Evolutionary conservation across 2,797 vertebrate species (phyloP).

Genomic region (Babyrousa celebensis): DNA sequence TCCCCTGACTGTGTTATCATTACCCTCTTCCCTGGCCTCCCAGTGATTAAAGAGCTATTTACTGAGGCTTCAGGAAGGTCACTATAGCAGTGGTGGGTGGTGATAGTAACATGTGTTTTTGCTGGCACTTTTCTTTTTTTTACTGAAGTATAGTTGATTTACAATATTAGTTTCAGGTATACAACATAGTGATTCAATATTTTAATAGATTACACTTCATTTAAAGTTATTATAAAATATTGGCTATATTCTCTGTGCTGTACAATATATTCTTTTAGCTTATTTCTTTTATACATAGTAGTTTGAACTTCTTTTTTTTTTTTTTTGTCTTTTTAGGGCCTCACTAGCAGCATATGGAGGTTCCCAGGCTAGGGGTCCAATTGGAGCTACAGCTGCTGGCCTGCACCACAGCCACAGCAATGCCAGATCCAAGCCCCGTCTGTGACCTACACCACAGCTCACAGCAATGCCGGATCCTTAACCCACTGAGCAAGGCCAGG

Average conservation of each 20-base stretch:
- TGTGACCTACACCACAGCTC: too few relatives aligned
- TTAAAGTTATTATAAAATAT: constrained; percentile 1
- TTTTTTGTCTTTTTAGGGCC: too few relatives aligned
- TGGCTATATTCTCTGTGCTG: background rate
- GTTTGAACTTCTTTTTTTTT: background rate
- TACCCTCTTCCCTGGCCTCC: background rate
- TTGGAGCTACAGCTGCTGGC: too few relatives aligned
- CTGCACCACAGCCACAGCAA: too few relatives aligned
- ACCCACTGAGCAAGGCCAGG: too few relatives aligned
- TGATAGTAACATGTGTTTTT: background rate
- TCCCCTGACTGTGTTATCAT: background rate
- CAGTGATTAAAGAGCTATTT: background rate
- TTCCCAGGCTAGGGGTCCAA: too few relatives aligned
- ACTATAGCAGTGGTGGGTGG: background rate
- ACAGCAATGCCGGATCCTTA: too few relatives aligned
- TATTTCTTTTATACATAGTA: background rate
- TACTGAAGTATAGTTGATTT: background rate
- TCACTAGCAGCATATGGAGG: too few relatives aligned
- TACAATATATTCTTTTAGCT: background rate
- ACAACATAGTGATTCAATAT: background rate
- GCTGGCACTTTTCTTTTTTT: background rate
- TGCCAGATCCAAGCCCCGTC: too few relatives aligned
- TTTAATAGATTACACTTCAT: background rate
- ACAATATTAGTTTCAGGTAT: background rate
- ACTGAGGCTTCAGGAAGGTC: background rate